Evolutionary conservation across 35 echinoderm and acorn worm genomes (phyloP), one percentile per base, ranked within the genome.

Genomic region (Chiridota heheva): DNA sequence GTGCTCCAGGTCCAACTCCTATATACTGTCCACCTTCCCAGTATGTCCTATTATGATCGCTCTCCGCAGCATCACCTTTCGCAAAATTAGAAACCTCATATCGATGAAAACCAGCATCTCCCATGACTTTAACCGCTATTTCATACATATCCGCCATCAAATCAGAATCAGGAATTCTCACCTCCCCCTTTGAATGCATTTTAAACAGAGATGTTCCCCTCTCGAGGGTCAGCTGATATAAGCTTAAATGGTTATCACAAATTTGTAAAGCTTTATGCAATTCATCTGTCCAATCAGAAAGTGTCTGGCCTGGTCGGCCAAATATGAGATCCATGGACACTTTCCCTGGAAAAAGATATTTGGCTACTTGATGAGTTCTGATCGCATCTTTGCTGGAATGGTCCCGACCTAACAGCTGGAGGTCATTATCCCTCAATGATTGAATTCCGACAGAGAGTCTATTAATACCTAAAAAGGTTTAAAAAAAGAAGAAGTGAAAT

Each of bases 51-150:
- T 91, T 91, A 60, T 97, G 94, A 3, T 29, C 32, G 55, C 84
- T 81, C 65, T 79, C 84, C 0, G 78, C 80, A 51, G 26, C 24
- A 16, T 40, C 65, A 18, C 65, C 40, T 30, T 66, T 84, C 1
- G 84, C 79, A 91, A 97, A 97, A 41, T 91, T 97, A 39, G 94
- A 91, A 60, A 97, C 88, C 68, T 91, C 94, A 71, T 97, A 97
- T 72, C 94, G 77, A 4, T 59, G 17, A 29, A 91, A 88, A 18
- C 89, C 85, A 72, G 80, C 78, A 24, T 82, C 72, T 3, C 31
- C 30, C 66, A 97, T 38, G 10, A 51, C 81, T 61, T 82, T 17
- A 36, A 97, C 88, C 44, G 94, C 94, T 33, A 29, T 42, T 41
- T 84, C 63, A 70, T 97, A 97, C 88, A 97, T 91, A 17, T 97